Evolutionary conservation across 2,888 invertebrate genomes (phyloP), one percentile per base, ranked within the genome.

Genomic region (Lapara coniferarum): DNA sequence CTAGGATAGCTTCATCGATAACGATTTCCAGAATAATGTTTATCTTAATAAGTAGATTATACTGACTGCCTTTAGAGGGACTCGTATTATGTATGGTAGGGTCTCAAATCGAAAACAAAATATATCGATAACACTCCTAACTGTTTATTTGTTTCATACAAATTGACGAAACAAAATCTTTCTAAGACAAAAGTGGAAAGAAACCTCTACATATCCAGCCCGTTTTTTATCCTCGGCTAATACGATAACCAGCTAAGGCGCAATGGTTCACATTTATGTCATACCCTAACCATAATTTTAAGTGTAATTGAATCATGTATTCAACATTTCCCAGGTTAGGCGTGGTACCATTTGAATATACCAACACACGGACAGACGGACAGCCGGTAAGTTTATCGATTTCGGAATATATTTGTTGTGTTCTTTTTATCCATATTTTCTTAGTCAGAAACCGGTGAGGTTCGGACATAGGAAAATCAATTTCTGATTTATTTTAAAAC

Each of bases 241-340:
- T 92, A 90, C 77, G 86, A 79, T 81, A 76, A 66, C 92, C 87
- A 67, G 79, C 74, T 89, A 89, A 77, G 91, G 91, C 49, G 77
- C 78, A 75, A 79, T 77, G 77, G 81, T 78, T 81, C 81, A 82
- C 88, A 86, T 90, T 89, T 84, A 84, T 88, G 81, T 84, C 89
- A 90, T 89, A 85, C 85, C 82, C 76, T 78, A 77, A 71, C 89
- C 89, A 87, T 89, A 91, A 79, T 76, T 77, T 77, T 77, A 75
- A 73, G 77, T 78, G 84, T 87, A 87, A 91, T 91, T 90, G 87
- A 91, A 89, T 87, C 89, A 87, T 87, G 90, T 85, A 85, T 84
- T 78, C 80, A 77, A 78, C 80, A 77, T 77, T 70, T 72, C 68
- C 72, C 55, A 59, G 52, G 68, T 56, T 49, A 75, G 79, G 81